phyloP scores from a whole-genome alignment of 2,888 invertebrate genomes.

The Lomographa bimaculata region DNA sequence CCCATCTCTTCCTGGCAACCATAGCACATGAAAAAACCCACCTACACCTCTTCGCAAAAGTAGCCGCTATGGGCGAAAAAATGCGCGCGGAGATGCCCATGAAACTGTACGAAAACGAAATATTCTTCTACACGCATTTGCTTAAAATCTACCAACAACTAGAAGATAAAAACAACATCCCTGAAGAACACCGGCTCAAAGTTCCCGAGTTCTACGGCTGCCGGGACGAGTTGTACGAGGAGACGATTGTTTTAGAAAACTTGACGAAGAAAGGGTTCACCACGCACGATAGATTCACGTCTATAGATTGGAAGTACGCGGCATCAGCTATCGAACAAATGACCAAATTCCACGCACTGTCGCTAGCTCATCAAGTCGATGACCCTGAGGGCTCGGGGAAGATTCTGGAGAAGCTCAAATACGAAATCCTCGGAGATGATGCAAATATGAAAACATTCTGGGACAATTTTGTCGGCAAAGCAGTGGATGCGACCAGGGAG shows the following conservation, averaged over 20 bases:
- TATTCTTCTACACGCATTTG: conserved; percentile 48
- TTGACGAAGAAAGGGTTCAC: conserved; percentile 48
- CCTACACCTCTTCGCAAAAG: conserved; percentile 53
- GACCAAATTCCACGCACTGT: conserved; percentile 67
- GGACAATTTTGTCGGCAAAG: not conserved
- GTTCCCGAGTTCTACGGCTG: conserved; percentile 53
- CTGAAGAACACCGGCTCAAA: conserved; percentile 41
- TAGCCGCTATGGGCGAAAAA: conserved; percentile 47
- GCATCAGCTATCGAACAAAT: conserved; percentile 47
- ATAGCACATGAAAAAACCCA: conserved; percentile 30
- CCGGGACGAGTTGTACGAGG: conserved; percentile 13
- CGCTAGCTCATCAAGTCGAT: conserved; percentile 45
- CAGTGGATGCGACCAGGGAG: conserved; percentile 33
- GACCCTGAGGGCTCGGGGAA: conserved; percentile 51
- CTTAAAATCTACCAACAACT: conserved; percentile 41
- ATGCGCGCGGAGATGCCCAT: conserved; percentile 39
- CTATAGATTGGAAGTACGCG: conserved; percentile 59
- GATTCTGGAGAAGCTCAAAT: conserved; percentile 32
- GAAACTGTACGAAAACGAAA: conserved; percentile 48
- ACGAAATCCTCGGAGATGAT: conserved; percentile 13
- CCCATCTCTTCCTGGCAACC: conserved; percentile 36
- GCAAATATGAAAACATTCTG: conserved; percentile 8
- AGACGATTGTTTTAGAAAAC: conserved; percentile 43
- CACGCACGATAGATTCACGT: conserved; percentile 48
- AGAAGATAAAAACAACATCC: conserved; percentile 42